Evolutionary conservation across 2,113 vertebrate genomes (phyloP).

Genomic region (Arenaria interpres): DNA sequence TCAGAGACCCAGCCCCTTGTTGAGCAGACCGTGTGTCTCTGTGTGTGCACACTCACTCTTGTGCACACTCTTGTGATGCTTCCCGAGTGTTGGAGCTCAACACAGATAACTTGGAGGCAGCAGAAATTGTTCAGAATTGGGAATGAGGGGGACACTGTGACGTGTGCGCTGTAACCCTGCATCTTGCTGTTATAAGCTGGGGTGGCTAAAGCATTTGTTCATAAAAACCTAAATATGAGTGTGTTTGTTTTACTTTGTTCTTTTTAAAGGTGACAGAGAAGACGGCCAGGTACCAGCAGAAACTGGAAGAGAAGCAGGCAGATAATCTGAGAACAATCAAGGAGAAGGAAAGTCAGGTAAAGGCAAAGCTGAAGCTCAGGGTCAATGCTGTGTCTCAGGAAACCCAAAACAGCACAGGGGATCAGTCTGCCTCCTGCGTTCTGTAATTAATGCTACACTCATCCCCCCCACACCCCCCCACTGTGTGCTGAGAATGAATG

Average conservation of each 20-base stretch:
- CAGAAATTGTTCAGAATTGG: background rate
- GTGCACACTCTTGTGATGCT: background rate
- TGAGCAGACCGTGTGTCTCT: background rate
- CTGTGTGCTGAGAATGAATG: background rate
- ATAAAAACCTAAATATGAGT: background rate
- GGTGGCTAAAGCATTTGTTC: background rate
- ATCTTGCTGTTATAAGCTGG: background rate
- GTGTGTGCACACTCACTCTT: too few species aligned
- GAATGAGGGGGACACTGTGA: background rate
- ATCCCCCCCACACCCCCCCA: background rate
- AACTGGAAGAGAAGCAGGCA: slow-evolving; percentile 87
- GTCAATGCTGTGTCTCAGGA: background rate
- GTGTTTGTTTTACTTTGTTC: background rate
- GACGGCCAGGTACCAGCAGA: slow-evolving; percentile 76
- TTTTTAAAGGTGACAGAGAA: slow-evolving; percentile 78
- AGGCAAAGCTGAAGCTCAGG: background rate
- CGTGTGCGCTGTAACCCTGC: background rate
- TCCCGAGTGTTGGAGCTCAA: background rate
- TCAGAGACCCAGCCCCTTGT: background rate
- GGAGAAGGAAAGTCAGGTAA: slow-evolving; percentile 85
- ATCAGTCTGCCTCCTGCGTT: too few species aligned
- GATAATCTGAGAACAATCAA: slow-evolving; percentile 85
- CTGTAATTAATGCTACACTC: background rate
- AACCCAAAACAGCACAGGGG: background rate
- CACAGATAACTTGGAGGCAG: background rate